phyloP scores from a whole-genome alignment of 2,888 invertebrate species.

The Mechanitis messenoides region DNA sequence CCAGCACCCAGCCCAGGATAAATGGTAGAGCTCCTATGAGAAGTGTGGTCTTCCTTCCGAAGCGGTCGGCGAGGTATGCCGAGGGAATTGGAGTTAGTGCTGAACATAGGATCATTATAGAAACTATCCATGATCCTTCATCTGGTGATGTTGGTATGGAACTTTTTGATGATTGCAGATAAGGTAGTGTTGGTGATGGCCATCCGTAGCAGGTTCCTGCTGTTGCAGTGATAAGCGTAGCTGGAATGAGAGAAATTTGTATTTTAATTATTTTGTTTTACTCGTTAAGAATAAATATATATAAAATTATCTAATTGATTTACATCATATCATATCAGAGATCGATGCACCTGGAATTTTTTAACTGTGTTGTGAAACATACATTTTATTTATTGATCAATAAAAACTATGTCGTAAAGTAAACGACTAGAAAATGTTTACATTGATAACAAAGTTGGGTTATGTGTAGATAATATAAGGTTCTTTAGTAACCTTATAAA shows the following conservation, averaged over 20 bases:
- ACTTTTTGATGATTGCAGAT: constrained; percentile 63
- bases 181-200: constrained; percentile 78
- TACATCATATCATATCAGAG: no score
- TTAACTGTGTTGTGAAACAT: constrained; percentile 14
- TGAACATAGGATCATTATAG: constrained; percentile 80
- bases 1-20: constrained; percentile 79
- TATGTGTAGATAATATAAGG: constrained; percentile 28
- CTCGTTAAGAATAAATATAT: background rate
- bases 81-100: constrained; percentile 78
- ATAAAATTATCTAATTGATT: background rate
- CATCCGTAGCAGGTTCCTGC: constrained; percentile 77
- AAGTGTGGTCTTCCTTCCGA: constrained; percentile 82
- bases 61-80: constrained; percentile 78
- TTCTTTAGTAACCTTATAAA: background rate
- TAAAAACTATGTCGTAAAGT: constrained; percentile 26
- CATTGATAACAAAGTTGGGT: constrained; percentile 35
- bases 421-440: constrained; percentile 35
- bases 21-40: constrained; percentile 78
- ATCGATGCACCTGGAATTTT: background rate
- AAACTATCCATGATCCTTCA: constrained; percentile 79
- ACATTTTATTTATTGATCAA: constrained; percentile 22
- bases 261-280: background rate
- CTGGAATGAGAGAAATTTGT: constrained; percentile 52
- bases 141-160: constrained; percentile 67
- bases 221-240: constrained; percentile 72